phyloP scores from a whole-genome alignment of 2,113 vertebrate species.

The Bubo scandiacus region DNA sequence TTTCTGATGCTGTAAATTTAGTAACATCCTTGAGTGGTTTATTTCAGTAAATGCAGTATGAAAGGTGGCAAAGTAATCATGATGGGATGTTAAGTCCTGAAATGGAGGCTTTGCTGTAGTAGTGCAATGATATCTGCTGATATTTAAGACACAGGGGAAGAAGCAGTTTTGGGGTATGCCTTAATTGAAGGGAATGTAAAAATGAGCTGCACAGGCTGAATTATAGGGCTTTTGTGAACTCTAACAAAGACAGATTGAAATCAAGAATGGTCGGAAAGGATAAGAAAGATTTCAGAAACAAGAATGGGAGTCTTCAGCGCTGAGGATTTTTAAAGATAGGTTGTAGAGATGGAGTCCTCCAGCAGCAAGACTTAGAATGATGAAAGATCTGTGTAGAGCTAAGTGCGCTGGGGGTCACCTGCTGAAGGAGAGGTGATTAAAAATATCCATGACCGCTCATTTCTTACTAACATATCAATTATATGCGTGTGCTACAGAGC shows the following conservation, averaged over 20 bases:
- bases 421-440: not conserved
- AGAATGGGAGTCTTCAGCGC: not conserved
- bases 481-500: not conserved
- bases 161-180: not conserved
- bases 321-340: not conserved
- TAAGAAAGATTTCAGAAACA: not conserved
- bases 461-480: not conserved
- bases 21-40: not conserved
- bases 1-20: not conserved
- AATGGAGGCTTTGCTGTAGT: not conserved
- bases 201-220: not conserved
- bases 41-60: not conserved
- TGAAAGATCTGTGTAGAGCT: not conserved
- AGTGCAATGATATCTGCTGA: not conserved
- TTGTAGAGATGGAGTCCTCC: not conserved
- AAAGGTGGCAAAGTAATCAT: not conserved
- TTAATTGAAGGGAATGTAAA: not conserved
- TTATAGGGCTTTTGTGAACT: not conserved
- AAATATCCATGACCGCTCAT: not conserved
- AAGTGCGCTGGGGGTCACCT: not conserved
- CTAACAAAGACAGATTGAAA: not conserved
- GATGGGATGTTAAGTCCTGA: not conserved
- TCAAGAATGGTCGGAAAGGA: not conserved
- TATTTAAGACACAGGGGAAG: not conserved
- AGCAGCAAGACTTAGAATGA: accelerated